These are phyloP conservation scores for Pygocentrus nattereri DNA, from an alignment of 2,797 vertebrate species.

Conservation along the genomic window DNA sequence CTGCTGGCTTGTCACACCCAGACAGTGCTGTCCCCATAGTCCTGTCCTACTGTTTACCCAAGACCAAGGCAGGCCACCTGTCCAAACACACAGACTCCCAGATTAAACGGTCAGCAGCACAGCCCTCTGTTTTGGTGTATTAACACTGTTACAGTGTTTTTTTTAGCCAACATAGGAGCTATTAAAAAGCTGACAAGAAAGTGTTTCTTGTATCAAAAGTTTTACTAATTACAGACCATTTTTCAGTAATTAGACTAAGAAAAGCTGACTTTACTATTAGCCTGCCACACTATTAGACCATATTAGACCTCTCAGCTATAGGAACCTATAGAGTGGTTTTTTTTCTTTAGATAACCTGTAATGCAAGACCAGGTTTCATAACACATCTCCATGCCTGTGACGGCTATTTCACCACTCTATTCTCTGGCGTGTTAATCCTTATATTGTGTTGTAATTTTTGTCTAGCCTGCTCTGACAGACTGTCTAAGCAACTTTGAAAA, in stretches of 20 bases:
- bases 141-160: conserved; percentile 4
- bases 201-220: not conserved
- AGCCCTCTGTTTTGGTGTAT: conserved; percentile 36
- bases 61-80: conserved; percentile 45
- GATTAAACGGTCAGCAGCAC: conserved; percentile 30
- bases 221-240: not conserved
- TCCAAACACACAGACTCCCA: conserved; percentile 47
- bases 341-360: not conserved
- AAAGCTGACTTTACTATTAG: not conserved
- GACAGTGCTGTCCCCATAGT: conserved; percentile 24
- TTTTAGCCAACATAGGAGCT: not conserved
- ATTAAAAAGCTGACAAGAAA: not conserved
- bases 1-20: conserved; percentile 7
- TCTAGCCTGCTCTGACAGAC: not conserved
- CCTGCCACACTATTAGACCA: not conserved
- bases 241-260: not conserved
- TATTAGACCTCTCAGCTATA: not conserved
- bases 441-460: conserved; percentile 7
- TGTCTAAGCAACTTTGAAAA: not conserved
- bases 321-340: not conserved
- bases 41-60: conserved; percentile 53
- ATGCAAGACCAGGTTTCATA: conserved; percentile 12
- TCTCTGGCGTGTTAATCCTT: not conserved
- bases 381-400: not conserved
- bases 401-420: not conserved